Base-by-base conservation (phyloP, 1,140 invertebrate genomes). In the Hestina assimilis region DNA sequence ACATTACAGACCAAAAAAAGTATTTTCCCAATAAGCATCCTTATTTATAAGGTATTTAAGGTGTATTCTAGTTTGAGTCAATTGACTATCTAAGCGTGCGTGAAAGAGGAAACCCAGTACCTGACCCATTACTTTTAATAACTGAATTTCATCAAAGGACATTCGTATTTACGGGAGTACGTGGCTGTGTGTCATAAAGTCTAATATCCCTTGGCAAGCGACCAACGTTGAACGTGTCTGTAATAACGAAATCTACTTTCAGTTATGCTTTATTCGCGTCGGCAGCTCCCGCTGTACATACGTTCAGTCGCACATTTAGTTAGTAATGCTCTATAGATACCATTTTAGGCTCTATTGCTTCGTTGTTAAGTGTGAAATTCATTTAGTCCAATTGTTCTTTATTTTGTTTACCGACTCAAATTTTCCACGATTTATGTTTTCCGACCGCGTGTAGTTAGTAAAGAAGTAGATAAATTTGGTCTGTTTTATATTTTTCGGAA, bases 181-280 rank as follows among this genome's bases (percentile, higher is more conserved):
- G 26, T 23, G 42, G 17, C 42, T 60, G 19, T 47, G 43, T 55
- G 52, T 38, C 53, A 24, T 65, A 65, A 65, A 60, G 63, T 60
- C 58, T 57, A 53, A 60, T 65, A 60, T 57, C 48, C 53, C 55
- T 33, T 67, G 67, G 67, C 70, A 67, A 54, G 31, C 53, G 35
- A 41, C 67, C 70, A 69, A 52, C 48, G 24, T 7, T 15, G 51
- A 67, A 73, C 59, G 62, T 47, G 58, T 53, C 55, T 64, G 62
- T 72, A 66, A 69, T 66, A 72, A 69, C 59, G 58, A 73, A 70
- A 73, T 73, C 64, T 67, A 70, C 67, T 70, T 66, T 68, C 60
- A 35, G 67, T 66, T 70, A 73, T 69, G 62, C 61, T 70, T 65
- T 61, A 63, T 63, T 63, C 57, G 48, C 57, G 54, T 60, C 52